These are phyloP conservation scores for Catharus ustulatus DNA, from an alignment of 2,797 vertebrate genomes.

Conservation along the genomic window DNA sequence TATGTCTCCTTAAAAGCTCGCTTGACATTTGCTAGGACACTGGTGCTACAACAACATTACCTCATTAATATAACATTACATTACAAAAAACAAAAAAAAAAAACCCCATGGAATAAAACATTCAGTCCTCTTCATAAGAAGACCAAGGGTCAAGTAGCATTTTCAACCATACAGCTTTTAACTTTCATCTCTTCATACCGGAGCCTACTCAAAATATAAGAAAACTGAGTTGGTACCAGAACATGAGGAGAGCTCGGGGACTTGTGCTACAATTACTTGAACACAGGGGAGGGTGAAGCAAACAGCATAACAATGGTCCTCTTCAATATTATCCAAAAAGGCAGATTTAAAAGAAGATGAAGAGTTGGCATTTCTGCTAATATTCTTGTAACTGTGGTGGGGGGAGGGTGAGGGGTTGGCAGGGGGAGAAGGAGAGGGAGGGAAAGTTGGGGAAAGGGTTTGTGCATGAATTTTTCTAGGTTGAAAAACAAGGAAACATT, in stretches of 20 bases:
- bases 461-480: not conserved
- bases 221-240: not conserved
- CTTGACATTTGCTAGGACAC: not conserved
- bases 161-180: not conserved
- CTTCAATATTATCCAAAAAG: not conserved
- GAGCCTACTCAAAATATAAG: not conserved
- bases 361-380: not conserved
- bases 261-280: not conserved
- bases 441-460: accelerated
- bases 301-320: not conserved
- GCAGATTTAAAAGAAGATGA: not conserved
- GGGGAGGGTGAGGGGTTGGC: no score
- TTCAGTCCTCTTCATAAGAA: not conserved
- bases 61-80: constrained; percentile 27
- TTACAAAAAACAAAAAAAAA: not conserved
- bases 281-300: not conserved
- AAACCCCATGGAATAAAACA: not conserved
- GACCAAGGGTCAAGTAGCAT: constrained; percentile 16
- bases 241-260: not conserved
- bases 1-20: not conserved
- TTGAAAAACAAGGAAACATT: not conserved
- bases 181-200: not conserved
- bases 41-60: constrained; percentile 42
- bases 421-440: no score
- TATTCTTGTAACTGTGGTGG: not conserved